Conservation (phyloP, 2,888 invertebrate species). For the Phaedon cochleariae region DNA sequence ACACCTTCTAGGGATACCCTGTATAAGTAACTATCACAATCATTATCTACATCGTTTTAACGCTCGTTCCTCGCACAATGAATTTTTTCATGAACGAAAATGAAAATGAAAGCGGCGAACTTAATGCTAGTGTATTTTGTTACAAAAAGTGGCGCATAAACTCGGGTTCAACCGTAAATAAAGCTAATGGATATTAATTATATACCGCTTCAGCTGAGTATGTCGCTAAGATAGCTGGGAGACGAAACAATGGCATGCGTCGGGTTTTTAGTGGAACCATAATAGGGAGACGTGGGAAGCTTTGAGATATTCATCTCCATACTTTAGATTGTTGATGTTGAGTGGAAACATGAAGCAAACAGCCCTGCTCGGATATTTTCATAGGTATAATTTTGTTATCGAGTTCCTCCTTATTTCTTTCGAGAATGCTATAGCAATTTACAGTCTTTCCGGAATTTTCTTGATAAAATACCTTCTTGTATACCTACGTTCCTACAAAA, state of each 20-base stretch:
- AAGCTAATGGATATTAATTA: conserved; percentile 42
- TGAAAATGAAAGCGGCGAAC: not conserved
- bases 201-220: conserved; percentile 38
- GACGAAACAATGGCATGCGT: conserved; percentile 33
- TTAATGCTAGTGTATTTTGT: conserved; percentile 1
- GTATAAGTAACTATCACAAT: too few relatives aligned
- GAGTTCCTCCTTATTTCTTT: too few relatives aligned
- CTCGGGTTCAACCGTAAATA: conserved; percentile 26
- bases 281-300: not conserved
- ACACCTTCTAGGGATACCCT: too few relatives aligned
- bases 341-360: too few relatives aligned
- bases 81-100: not conserved
- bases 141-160: conserved; percentile 19
- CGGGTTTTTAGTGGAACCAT: not conserved
- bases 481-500: too few relatives aligned
- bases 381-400: too few relatives aligned
- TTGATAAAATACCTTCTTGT: too few relatives aligned
- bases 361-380: too few relatives aligned
- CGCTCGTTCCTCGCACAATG: not conserved
- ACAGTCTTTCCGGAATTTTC: too few relatives aligned
- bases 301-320: not conserved
- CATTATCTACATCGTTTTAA: not conserved
- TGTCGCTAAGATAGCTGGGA: conserved; percentile 33
- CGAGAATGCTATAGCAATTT: too few relatives aligned
- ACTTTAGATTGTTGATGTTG: too few relatives aligned